These are phyloP conservation scores for Eonycteris spelaea DNA, from an alignment of 2,113 vertebrate genomes.

Conservation along the genomic window DNA sequence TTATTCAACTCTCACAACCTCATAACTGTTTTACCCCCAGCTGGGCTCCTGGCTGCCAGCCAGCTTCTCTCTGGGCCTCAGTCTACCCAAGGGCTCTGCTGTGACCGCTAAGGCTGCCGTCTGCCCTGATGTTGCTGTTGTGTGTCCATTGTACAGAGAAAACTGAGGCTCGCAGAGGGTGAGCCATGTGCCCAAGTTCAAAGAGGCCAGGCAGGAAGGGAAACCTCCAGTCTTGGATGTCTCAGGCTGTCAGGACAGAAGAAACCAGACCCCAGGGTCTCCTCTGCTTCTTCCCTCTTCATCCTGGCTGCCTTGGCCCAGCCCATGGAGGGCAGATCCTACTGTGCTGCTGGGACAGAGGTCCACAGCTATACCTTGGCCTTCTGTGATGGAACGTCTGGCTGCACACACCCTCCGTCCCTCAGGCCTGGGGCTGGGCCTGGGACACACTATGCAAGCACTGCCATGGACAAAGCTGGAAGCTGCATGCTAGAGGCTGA, in stretches of 20 bases:
- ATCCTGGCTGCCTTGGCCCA: neutral
- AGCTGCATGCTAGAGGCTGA: neutral
- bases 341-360: neutral
- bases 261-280: neutral
- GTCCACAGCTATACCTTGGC: neutral
- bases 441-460: rapidly evolving
- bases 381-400: neutral
- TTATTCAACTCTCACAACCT: neutral
- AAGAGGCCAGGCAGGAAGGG: neutral
- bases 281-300: neutral
- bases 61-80: neutral
- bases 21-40: neutral
- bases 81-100: neutral
- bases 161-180: neutral
- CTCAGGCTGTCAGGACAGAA: neutral
- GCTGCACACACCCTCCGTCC: too few relatives aligned
- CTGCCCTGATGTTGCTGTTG: neutral
- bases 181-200: neutral
- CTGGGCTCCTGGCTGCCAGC: neutral
- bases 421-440: neutral
- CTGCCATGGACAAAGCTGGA: neutral
- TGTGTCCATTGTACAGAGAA: neutral
- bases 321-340: neutral
- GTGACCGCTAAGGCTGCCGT: neutral
- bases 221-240: neutral